Evolutionary conservation across 2,888 invertebrate species (phyloP), one percentile per base, ranked within the genome.

Genomic region (Periphyllus acericola): DNA sequence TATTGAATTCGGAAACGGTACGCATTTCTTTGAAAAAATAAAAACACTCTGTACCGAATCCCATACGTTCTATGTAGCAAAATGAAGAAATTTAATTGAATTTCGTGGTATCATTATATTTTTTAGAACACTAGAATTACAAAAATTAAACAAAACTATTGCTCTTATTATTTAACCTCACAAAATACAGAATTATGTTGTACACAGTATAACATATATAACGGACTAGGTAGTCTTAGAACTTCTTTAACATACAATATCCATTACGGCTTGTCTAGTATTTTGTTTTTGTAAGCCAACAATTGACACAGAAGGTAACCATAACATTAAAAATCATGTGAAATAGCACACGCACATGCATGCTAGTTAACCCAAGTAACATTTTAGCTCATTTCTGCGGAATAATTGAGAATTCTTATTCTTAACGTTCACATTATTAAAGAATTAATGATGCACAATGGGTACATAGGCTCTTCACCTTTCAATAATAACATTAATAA

Each of bases 381-480:
- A 25, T 66, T 84, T 46, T 17, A 36, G 32, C 32, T 68, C 25
- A 4, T 60, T 17, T 32, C 21, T 76, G 21, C 21, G 68, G 29
- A 68, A 71, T 71, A 78, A 78, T 78, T 55, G 34, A 34, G 21
- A 71, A 79, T 71, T 46, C 68, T 19, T 52, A n/a, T 76, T 29
- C 68, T 29, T 79, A 46, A 76, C 71, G 46, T 85, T 78, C 76
- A 78, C 68, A 86, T 79, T 79, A 86, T 79, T 86, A 85, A 68
- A 85, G 52, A 55, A 46, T 86, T 79, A 86, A 79, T 34, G 85
- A 79, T 79, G 32, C 32, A 55, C 83, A 74, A 60, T 14, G 72
- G 60, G 75, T 84, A 66, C 32, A 75, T 29, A 32, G 83, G 40
- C 52, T 83, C 75, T 84, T 66, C 83, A 66, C 83, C 83, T 84